Evolutionary conservation across 2,113 vertebrate species (phyloP).

Genomic region (Mirza zaza): DNA sequence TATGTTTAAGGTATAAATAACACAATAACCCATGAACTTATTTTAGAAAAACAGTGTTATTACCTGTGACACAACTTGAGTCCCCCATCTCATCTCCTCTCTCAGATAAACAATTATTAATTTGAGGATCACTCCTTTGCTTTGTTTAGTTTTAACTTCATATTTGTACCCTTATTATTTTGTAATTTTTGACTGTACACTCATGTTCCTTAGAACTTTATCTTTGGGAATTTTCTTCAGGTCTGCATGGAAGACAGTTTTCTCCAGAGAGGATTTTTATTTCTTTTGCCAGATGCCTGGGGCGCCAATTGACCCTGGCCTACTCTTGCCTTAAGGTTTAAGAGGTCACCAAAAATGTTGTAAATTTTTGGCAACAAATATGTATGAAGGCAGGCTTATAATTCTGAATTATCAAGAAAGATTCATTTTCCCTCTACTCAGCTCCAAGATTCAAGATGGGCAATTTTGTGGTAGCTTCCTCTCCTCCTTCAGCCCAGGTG

Average conservation of each 20-base stretch:
- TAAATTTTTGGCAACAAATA: neutral
- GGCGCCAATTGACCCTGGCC: neutral
- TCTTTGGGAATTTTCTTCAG: neutral
- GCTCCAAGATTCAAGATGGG: neutral
- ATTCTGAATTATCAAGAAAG: constrained; percentile 29
- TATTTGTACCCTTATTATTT: neutral
- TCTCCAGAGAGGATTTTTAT: neutral
- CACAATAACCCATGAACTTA: neutral
- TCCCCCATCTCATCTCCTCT: neutral
- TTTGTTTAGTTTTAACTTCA: neutral
- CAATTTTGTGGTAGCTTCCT: neutral
- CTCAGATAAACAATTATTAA: neutral
- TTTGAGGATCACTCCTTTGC: neutral
- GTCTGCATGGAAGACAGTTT: neutral
- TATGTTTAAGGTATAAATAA: neutral
- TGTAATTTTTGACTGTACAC: neutral
- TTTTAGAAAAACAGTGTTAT: neutral
- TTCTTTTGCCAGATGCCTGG: neutral
- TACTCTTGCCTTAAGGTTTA: neutral
- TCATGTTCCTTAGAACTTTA: neutral
- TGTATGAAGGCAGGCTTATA: neutral
- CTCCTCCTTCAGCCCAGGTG: neutral
- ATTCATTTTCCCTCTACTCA: neutral
- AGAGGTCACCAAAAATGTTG: neutral
- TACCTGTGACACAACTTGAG: neutral